Conservation (phyloP, 2,888 invertebrate species). For the Timandra comae region DNA sequence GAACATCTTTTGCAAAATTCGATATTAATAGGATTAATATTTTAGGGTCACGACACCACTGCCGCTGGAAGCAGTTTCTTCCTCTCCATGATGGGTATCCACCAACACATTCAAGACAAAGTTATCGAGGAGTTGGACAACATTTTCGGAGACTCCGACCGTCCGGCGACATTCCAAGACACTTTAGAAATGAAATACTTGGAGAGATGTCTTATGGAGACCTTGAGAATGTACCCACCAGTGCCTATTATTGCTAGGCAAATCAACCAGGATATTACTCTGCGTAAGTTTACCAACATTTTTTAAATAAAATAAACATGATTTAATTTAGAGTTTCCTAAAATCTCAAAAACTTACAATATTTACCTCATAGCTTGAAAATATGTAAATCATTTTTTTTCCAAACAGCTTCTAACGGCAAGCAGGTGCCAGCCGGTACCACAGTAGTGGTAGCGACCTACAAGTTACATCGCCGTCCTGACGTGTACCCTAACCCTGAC, state of each 20-base stretch:
- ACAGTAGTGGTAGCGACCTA: conserved; percentile 82
- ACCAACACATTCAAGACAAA: conserved; percentile 83
- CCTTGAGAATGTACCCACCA: conserved; percentile 86
- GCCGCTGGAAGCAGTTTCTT: conserved; percentile 89
- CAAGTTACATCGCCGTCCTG: conserved; percentile 82
- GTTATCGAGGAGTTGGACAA: conserved; percentile 84
- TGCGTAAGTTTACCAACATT: conserved; percentile 80
- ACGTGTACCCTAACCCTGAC: conserved; percentile 85
- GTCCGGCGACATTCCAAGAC: conserved; percentile 87
- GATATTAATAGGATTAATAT: too few relatives aligned
- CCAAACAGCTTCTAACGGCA: conserved; percentile 76
- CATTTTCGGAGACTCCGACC: conserved; percentile 85
- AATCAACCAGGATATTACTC: conserved; percentile 82
- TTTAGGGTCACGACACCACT: conserved; percentile 86
- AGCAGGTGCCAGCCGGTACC: conserved; percentile 81
- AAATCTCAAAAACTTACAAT: too few relatives aligned
- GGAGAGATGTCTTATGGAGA: conserved; percentile 88
- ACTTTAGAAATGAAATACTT: conserved; percentile 91
- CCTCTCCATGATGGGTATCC: conserved; percentile 85
- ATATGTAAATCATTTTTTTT: too few relatives aligned
- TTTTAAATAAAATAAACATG: too few relatives aligned
- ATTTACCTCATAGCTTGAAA: too few relatives aligned
- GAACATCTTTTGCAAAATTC: too few relatives aligned
- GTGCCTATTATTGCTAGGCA: conserved; percentile 86
- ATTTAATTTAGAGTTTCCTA: too few relatives aligned